A percentile compares a stretch with the other conserved stretches of the same genome.
Evolutionary conservation across 1,140 invertebrate genomes (phyloP).

Genomic region (Dysdera silvatica): DNA sequence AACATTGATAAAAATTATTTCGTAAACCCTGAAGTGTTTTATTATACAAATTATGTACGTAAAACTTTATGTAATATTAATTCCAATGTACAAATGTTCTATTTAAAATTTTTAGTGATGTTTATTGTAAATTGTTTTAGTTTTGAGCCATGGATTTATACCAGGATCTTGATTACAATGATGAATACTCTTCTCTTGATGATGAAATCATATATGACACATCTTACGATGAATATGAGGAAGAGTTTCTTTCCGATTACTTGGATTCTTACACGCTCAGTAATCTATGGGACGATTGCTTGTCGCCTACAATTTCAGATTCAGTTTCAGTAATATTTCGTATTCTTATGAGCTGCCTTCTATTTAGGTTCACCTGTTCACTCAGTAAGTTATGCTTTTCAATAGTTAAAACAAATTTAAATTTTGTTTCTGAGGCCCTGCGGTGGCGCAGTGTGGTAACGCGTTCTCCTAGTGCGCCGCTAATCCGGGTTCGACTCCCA

Average conservation of each 20-base stretch:
- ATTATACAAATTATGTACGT: too few relatives aligned
- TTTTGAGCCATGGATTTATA: slow-evolving; percentile 14
- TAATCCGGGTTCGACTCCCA: too few relatives aligned
- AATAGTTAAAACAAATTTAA: neutral
- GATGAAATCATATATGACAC: slow-evolving; percentile 1
- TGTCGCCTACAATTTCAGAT: slow-evolving; percentile 18
- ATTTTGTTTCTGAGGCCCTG: neutral
- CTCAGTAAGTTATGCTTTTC: slow-evolving; percentile 14
- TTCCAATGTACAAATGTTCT: too few relatives aligned
- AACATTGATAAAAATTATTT: too few relatives aligned
- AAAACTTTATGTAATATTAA: too few relatives aligned
- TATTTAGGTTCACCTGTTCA: slow-evolving; percentile 17
- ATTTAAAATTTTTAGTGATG: too few relatives aligned
- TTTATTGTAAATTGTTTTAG: too few relatives aligned
- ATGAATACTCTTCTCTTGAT: neutral
- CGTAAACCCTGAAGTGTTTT: too few relatives aligned
- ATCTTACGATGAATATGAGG: slow-evolving; percentile 13
- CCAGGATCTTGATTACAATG: slow-evolving; percentile 8
- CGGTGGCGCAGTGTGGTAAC: slow-evolving; percentile 6
- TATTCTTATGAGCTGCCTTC: slow-evolving; percentile 10
- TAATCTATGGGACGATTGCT: slow-evolving; percentile 18
- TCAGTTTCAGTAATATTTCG: slow-evolving; percentile 1
- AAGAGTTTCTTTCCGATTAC: neutral
- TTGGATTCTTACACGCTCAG: slow-evolving; percentile 12
- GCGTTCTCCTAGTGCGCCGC: too few relatives aligned